Evolutionary conservation across 1,140 invertebrate genomes (phyloP).

Genomic region (Protaetia brevitarsis): DNA sequence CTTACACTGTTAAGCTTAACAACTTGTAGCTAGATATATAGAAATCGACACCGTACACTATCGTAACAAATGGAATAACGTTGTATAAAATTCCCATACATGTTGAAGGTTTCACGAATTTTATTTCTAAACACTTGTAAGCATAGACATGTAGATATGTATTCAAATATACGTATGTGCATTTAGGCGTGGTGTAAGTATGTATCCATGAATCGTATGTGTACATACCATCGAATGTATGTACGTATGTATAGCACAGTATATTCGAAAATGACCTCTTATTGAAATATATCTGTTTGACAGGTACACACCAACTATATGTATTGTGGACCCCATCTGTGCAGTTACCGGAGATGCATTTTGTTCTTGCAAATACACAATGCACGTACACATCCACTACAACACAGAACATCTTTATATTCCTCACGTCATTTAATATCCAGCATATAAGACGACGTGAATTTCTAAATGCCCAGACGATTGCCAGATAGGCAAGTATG

Average conservation of each 20-base stretch:
- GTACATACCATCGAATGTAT: too few relatives aligned
- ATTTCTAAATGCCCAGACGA: neutral
- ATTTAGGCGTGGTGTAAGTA: too few relatives aligned
- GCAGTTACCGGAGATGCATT: neutral
- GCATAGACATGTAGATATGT: too few relatives aligned
- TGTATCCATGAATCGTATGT: too few relatives aligned
- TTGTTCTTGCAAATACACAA: neutral
- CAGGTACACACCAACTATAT: neutral
- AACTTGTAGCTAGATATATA: too few relatives aligned
- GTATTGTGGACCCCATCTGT: neutral
- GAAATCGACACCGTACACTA: too few relatives aligned
- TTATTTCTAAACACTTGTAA: too few relatives aligned
- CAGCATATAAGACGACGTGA: neutral
- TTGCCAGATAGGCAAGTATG: neutral
- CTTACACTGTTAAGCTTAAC: too few relatives aligned
- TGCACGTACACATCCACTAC: neutral
- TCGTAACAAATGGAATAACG: too few relatives aligned
- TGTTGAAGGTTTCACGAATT: too few relatives aligned
- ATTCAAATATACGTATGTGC: too few relatives aligned
- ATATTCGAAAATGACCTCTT: neutral
- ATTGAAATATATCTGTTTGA: neutral
- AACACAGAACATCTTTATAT: neutral
- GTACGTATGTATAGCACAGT: neutral
- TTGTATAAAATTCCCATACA: too few relatives aligned
- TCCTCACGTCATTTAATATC: slow-evolving; percentile 8